phyloP scores from a whole-genome alignment of 2,797 vertebrate species.

The Gambusia yucatana region DNA sequence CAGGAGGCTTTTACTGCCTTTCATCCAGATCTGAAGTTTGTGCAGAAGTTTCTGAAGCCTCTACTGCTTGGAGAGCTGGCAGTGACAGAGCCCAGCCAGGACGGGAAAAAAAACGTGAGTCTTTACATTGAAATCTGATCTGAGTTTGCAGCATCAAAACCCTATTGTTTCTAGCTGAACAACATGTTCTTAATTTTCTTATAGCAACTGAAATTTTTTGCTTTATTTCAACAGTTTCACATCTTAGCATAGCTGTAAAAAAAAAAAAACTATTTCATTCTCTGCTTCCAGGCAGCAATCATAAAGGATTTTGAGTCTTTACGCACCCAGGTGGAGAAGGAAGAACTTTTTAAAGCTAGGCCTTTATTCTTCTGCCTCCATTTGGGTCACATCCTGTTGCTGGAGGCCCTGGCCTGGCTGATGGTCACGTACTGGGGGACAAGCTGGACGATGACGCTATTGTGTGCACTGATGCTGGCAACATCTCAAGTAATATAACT shows the following conservation, averaged over 20 bases:
- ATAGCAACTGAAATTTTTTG: neutral
- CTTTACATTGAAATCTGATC: neutral
- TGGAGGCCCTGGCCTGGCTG: conserved; percentile 88
- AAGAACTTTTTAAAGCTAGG: conserved; percentile 84
- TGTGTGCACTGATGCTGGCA: conserved; percentile 83
- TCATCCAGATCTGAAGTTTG: conserved; percentile 87
- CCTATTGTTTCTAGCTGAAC: neutral
- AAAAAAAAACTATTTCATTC: neutral
- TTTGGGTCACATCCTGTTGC: conserved; percentile 86
- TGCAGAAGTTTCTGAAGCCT: conserved; percentile 91
- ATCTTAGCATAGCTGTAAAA: neutral
- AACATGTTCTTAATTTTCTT: neutral
- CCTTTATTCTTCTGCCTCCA: conserved; percentile 89
- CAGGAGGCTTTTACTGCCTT: conserved; percentile 94
- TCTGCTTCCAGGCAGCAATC: conserved; percentile 77
- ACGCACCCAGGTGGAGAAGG: conserved; percentile 79
- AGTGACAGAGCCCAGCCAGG: conserved; percentile 88
- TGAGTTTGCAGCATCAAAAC: neutral
- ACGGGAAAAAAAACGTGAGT: conserved; percentile 89
- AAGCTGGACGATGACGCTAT: conserved; percentile 87
- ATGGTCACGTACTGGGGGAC: conserved; percentile 86
- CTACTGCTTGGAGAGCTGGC: conserved; percentile 91
- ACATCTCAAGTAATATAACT: conserved; percentile 85
- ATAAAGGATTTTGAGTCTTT: conserved; percentile 88
- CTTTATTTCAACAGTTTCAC: neutral